Conservation (phyloP, 2,888 invertebrate genomes). For the Chalcis sispes region DNA sequence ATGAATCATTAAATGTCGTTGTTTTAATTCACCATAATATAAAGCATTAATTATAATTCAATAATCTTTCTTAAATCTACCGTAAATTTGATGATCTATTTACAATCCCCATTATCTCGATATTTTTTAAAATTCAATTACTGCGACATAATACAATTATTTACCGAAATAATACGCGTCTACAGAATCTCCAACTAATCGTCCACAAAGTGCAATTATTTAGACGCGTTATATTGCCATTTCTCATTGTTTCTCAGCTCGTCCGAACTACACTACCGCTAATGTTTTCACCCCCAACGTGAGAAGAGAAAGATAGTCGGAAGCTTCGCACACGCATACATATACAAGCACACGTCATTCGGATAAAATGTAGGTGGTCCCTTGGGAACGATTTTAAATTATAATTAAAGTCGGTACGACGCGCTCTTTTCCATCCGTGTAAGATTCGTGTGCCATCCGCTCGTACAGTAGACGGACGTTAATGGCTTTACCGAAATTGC, state of each 20-base stretch:
- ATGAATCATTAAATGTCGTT: too few relatives aligned
- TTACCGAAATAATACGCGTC: constrained; percentile 60
- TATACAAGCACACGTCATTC: too few relatives aligned
- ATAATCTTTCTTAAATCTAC: too few relatives aligned
- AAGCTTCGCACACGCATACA: constrained; percentile 10
- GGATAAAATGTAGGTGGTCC: constrained; percentile 73
- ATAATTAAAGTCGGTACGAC: constrained; percentile 70
- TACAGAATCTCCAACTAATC: constrained; percentile 12
- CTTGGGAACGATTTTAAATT: constrained; percentile 73
- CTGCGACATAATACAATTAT: not conserved
- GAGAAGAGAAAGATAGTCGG: constrained; percentile 12
- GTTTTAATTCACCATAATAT: too few relatives aligned
- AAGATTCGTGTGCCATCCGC: constrained; percentile 64
- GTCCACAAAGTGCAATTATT: constrained; percentile 15
- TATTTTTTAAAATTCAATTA: not conserved
- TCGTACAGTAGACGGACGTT: constrained; percentile 68
- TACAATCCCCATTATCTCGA: too few relatives aligned
- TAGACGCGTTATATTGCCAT: constrained; percentile 22
- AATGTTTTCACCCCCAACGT: constrained; percentile 47
- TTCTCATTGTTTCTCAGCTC: constrained; percentile 59
- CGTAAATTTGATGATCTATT: too few relatives aligned
- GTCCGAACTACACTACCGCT: constrained; percentile 2
- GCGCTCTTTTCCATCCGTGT: constrained; percentile 68
- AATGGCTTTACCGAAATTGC: constrained; percentile 70
- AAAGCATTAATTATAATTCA: too few relatives aligned